Percentiles rank a stretch among this genome's conserved stretches.
phyloP scores from a whole-genome alignment of 2,113 vertebrate genomes.

The Alethe diademata region DNA sequence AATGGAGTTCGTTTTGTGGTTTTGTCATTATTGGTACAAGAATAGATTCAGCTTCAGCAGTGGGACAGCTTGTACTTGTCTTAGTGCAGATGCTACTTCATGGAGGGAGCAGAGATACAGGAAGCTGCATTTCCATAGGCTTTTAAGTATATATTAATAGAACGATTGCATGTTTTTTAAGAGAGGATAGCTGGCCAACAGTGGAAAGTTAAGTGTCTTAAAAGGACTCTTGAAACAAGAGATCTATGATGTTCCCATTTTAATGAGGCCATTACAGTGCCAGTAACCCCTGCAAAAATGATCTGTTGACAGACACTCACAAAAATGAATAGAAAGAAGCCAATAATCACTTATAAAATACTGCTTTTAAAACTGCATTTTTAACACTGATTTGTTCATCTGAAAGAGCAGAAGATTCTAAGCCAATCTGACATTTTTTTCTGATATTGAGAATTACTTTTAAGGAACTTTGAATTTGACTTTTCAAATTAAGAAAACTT shows the following conservation, averaged over 20 bases:
- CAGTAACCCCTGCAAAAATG: slow-evolving; percentile 24
- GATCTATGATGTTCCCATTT: not conserved
- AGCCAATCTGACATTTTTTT: not conserved
- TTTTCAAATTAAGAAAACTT: not conserved
- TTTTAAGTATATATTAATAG: not conserved
- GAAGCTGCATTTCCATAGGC: not conserved
- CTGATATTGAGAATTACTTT: not conserved
- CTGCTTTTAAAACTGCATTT: not conserved
- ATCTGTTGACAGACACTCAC: not conserved
- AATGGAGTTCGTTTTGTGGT: not conserved
- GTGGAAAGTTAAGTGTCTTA: not conserved
- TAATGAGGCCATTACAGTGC: not conserved
- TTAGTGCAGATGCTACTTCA: not conserved
- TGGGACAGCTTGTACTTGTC: not conserved
- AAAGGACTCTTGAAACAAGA: not conserved
- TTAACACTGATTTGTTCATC: not conserved
- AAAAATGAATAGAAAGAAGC: not conserved
- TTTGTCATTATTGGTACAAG: not conserved
- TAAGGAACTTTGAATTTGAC: not conserved
- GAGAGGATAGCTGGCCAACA: not conserved
- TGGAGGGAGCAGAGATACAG: not conserved
- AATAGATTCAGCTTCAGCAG: not conserved
- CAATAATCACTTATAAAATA: not conserved
- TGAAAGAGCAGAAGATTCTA: not conserved
- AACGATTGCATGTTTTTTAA: not conserved